Evolutionary conservation across 1,140 invertebrate genomes (phyloP), one percentile per base, ranked within the genome.

Genomic region (Cotesia chilonis): DNA sequence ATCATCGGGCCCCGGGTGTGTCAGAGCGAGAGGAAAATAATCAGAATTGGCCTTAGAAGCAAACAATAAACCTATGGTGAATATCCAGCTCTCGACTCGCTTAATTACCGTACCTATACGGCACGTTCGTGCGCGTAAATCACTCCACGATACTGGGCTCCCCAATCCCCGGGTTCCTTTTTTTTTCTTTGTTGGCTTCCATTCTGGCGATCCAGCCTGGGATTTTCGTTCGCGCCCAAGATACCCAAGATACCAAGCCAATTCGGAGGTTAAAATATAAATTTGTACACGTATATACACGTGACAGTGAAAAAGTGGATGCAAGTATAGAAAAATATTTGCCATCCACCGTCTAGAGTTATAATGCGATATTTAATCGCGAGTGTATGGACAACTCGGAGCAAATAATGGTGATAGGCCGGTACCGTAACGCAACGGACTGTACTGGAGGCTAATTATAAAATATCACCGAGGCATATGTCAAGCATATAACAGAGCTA

Each of bases 71-170:
- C 60, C n/a, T 47, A 41, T 51, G 59, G 59, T 28, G 28, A 28
- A 28, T 28, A 35, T 47, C 60, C 67, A 41, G 57, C 54, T 37
- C 67, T 35, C 66, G 38, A 60, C 61, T 66, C 61, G 73, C 63
- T 70, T 74, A 74, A 74, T 74, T 74, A 70, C 64, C 68, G 68
- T 74, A 74, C 68, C 73, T 70, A 73, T 69, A 74, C 63, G 73
- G 61, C 73, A 74, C 63, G 41, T 69, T 73, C 66, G 71, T 72
- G 71, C 70, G 57, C 71, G 74, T 75, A 75, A 75, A 75, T 75
- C 74, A 75, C 70, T 72, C 71, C 35, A 54, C 73, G 65, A 72
- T 71, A 70, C 74, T 36, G n/a, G 52, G 52, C 65, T 10, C 41
- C 12, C 35, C 52, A 35, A 51, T 28, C 1, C 41, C 36, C 41